Evolutionary conservation across 2,113 vertebrate genomes (phyloP).

Genomic region (Charadrius vociferus): DNA sequence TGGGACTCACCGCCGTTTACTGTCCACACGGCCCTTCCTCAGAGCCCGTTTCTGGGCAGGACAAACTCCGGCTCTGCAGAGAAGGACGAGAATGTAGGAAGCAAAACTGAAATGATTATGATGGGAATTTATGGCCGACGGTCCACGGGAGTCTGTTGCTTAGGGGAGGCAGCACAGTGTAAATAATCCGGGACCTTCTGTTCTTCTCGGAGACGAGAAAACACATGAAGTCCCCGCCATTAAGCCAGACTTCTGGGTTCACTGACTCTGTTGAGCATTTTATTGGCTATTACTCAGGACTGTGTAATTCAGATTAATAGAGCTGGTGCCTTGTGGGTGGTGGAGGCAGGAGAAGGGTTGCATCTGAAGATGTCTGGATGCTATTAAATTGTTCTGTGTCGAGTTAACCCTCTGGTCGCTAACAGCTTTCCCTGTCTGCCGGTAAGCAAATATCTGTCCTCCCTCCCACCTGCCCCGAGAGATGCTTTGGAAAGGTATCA

Average conservation of each 20-base stretch:
- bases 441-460: neutral
- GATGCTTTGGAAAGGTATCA: rapidly evolving
- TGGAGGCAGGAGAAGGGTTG: neutral
- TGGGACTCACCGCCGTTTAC: neutral
- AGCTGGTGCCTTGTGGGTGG: neutral
- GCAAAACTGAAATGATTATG: conserved; percentile 10
- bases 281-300: neutral
- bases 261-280: neutral
- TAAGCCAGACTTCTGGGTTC: neutral
- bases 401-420: neutral
- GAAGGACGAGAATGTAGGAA: conserved; percentile 15
- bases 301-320: neutral
- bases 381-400: neutral
- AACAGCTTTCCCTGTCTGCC: neutral
- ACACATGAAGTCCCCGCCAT: neutral
- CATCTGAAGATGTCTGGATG: neutral
- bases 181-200: conserved; percentile 36
- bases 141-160: conserved; percentile 37
- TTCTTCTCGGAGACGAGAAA: neutral
- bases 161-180: conserved; percentile 19
- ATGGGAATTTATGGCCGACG: conserved; percentile 50
- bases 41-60: neutral
- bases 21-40: neutral
- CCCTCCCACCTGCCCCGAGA: neutral
- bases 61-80: conserved; percentile 25